Base-by-base conservation (phyloP, 2,888 invertebrate genomes). In the Drosophila emarginata region DNA sequence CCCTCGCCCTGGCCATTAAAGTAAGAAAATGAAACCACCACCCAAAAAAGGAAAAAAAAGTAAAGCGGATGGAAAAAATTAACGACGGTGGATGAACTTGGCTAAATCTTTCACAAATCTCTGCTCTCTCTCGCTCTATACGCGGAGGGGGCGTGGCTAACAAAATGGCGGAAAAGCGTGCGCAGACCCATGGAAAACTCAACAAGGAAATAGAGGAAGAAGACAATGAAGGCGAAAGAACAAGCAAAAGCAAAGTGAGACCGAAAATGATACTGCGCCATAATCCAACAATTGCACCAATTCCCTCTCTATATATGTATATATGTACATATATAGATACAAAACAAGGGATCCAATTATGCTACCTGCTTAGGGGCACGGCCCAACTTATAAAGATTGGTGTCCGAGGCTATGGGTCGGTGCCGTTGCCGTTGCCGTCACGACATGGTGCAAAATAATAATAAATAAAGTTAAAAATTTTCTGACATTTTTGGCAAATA, bases 401-500 rank as follows among this genome's bases (percentile, higher is more conserved):
- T 5, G 28, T 28, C 28, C 28, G 28, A 6, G 2, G 23, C 32
- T 32, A 28, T 45, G 18, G 9, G 37, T 9, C 40, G 54, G 60
- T 80, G 81, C 72, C 85, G 21, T 18, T 45, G 21, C 23, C 23
- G 23, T 23, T 4, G 4, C 45, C 54, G 54, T 32, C 54, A 85
- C 85, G 87, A 72, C 80, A 87, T 82, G 82, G 76, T 36, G 78
- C 78, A 87, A 85, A 73, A 72, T 65, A 71, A 54, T 50, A 64
- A 74, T 74, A 75, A 71, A 74, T 77, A 79, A 87, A 85, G 84
- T 88, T 88, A 88, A 84, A 45, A 88, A 79, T 80, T 71, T 72
- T 87, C 82, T 88, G 84, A 88, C 84, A 88, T 85, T 83, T 45
- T 85, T 79, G 87, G 84, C 84, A 88, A 85, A 85, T 81, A 88